These are phyloP conservation scores for Alaudala cheleensis DNA, from an alignment of 2,113 vertebrate species.

Conservation along the genomic window DNA sequence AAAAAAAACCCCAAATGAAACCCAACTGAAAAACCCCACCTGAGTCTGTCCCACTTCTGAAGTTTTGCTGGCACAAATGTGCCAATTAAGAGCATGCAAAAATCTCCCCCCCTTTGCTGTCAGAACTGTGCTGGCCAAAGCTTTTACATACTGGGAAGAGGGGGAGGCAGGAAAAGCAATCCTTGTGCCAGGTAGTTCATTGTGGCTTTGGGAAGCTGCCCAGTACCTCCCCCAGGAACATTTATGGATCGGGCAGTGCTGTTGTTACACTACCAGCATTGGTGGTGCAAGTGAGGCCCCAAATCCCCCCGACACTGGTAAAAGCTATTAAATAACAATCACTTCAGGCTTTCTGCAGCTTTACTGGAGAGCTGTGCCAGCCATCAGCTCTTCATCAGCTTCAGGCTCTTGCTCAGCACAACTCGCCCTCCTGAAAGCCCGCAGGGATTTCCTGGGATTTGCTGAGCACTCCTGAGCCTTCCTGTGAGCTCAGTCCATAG, in stretches of 20 bases:
- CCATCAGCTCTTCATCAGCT: neutral
- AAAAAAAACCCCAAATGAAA: neutral
- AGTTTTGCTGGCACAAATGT: neutral
- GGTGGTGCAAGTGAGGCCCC: neutral
- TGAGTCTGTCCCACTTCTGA: neutral
- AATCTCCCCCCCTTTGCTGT: neutral
- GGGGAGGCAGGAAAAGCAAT: neutral
- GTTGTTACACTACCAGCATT: neutral
- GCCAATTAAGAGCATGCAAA: neutral
- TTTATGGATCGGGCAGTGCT: neutral
- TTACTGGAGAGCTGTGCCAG: neutral
- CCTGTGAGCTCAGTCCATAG: neutral
- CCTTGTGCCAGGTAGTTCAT: neutral
- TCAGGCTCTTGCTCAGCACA: neutral
- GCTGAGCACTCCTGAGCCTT: neutral
- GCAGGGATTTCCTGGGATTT: accelerated
- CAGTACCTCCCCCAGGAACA: neutral
- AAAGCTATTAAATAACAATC: neutral
- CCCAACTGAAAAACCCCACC: neutral
- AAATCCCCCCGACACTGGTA: neutral
- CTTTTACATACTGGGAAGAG: accelerated
- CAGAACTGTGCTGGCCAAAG: neutral
- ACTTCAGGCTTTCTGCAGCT: neutral
- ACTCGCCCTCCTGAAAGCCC: accelerated
- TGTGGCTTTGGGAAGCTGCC: slow-evolving; percentile 10